A percentile compares a stretch with the other conserved stretches of the same genome.
These are phyloP conservation scores for Cheilosia urbana DNA, from an alignment of 2,888 invertebrate genomes.

Conservation along the genomic window DNA sequence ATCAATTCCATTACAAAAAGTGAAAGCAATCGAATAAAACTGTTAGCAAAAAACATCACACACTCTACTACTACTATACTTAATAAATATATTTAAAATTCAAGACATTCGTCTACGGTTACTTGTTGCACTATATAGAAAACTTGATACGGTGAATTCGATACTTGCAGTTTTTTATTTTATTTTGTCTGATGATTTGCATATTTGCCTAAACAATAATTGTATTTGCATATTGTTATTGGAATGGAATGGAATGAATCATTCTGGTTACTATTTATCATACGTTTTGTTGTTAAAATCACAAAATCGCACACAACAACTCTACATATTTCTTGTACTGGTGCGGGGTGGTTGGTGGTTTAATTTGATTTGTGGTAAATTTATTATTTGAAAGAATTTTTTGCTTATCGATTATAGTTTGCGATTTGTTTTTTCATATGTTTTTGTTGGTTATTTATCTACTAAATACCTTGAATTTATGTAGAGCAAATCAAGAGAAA, in stretches of 20 bases:
- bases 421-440: background rate
- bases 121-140: conserved; percentile 9
- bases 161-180: background rate
- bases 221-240: conserved; percentile 20
- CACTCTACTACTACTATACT: background rate
- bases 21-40: background rate
- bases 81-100: conserved; percentile 1
- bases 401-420: conserved; percentile 42
- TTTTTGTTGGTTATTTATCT: conserved; percentile 46
- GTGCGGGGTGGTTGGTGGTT: conserved; percentile 25
- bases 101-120: conserved; percentile 28
- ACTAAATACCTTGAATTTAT: conserved; percentile 84
- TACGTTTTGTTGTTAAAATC: conserved; percentile 4
- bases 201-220: no score
- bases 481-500: conserved; percentile 85
- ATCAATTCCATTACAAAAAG: background rate
- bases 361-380: conserved; percentile 26
- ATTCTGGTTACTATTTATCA: conserved; percentile 15
- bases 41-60: conserved; percentile 2
- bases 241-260: conserved; percentile 5
- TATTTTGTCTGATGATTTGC: background rate
- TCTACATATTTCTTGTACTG: conserved; percentile 48
- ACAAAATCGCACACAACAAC: conserved; percentile 46
- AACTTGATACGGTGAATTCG: conserved; percentile 25
- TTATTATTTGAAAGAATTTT: conserved; percentile 21